Conservation (phyloP, 2,797 vertebrate genomes). For the Streptopelia turtur region DNA sequence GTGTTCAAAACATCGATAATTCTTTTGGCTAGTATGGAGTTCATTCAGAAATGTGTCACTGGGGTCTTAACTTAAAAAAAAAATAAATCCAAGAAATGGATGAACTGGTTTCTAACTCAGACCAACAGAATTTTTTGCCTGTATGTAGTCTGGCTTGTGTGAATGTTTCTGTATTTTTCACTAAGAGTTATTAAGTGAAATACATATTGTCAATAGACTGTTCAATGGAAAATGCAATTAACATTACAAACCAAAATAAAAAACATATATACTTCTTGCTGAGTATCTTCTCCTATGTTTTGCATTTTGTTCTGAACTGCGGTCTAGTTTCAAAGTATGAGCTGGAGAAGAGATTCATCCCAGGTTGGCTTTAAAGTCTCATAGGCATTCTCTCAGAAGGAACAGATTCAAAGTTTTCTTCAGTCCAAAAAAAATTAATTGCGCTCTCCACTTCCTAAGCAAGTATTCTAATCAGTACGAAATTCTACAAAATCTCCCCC, state of each 20-base stretch:
- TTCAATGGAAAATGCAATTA: not conserved
- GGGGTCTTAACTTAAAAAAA: not conserved
- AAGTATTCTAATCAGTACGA: not conserved
- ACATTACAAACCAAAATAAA: not conserved
- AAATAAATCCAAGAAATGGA: not conserved
- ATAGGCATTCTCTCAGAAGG: not conserved
- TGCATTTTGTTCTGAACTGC: not conserved
- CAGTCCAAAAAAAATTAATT: not conserved
- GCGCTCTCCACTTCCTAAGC: not conserved
- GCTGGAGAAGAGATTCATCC: not conserved
- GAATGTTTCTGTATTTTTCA: not conserved
- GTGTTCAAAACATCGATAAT: not conserved
- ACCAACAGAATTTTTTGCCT: not conserved
- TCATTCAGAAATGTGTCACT: not conserved
- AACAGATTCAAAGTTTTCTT: not conserved
- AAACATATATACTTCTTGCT: not conserved
- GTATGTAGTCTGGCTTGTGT: not conserved
- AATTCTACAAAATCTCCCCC: not conserved
- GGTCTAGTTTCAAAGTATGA: rapidly evolving
- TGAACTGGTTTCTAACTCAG: not conserved
- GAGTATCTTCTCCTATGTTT: not conserved
- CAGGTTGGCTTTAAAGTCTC: not conserved
- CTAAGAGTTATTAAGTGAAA: not conserved
- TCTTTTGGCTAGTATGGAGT: not conserved
- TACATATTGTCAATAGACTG: not conserved